A percentile compares a stretch with the other conserved stretches of the same genome.
Conservation (phyloP, 1,140 invertebrate species). For the Drosophila malerkotliana region DNA sequence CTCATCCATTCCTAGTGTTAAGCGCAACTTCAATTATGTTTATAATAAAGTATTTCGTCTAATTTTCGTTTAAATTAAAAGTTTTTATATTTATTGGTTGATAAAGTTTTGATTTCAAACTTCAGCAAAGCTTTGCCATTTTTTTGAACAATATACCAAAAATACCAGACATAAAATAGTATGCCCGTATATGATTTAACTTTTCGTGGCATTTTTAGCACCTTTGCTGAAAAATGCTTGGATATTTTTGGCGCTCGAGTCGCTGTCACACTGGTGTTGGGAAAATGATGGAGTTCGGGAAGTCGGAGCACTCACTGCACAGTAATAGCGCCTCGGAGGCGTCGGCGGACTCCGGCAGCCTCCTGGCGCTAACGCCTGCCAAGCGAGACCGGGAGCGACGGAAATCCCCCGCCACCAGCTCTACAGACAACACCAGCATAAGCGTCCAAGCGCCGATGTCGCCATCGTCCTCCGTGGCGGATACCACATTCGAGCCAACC, state of each 20-base stretch:
- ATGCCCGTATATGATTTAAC: neutral
- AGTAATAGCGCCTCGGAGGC: slow-evolving; percentile 43
- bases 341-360: slow-evolving; percentile 45
- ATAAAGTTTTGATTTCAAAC: too few species aligned
- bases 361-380: slow-evolving; percentile 47
- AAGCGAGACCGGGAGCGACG: slow-evolving; percentile 69
- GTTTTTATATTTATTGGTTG: neutral
- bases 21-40: slow-evolving; percentile 25
- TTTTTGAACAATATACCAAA: slow-evolving; percentile 1
- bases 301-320: slow-evolving; percentile 42
- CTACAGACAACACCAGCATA: slow-evolving; percentile 33
- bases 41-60: slow-evolving; percentile 32
- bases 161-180: neutral
- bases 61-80: neutral
- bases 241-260: slow-evolving; percentile 38
- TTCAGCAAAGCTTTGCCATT: neutral
- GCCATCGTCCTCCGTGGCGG: slow-evolving; percentile 57
- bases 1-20: slow-evolving; percentile 61
- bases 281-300: slow-evolving; percentile 54
- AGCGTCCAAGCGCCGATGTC: slow-evolving; percentile 56
- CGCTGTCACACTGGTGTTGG: slow-evolving; percentile 28
- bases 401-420: slow-evolving; percentile 59
- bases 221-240: neutral
- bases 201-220: neutral
- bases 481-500: slow-evolving; percentile 87